Evolutionary conservation across 1,140 invertebrate genomes (phyloP), one percentile per base, ranked within the genome.

Genomic region (Heliconius eleuchia): DNA sequence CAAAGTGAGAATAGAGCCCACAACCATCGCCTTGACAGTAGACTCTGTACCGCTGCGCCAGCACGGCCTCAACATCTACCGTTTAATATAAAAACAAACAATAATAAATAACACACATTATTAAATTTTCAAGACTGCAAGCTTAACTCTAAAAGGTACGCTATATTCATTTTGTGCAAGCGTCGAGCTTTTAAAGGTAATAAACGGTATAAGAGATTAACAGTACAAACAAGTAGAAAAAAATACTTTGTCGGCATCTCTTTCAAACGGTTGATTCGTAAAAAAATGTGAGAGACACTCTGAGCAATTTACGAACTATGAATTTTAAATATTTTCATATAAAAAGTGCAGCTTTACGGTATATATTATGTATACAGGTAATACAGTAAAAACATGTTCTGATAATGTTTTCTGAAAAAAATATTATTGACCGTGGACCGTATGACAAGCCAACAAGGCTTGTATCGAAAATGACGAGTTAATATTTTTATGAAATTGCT

Each of bases 161-260:
- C 27, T 66, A 66, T 66, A 66, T 66, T 66, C 23, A 66, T 66
- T 66, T 66, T 66, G 60, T 66, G 60, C 60, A 66, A 66, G 60
- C 60, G 60, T 27, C 60, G 60, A 66, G 60, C 60, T 66, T 66
- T 66, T 66, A 66, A 66, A 30, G 60, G 60, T 66, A 30, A 66
- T 66, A 66, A 66, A 66, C 60, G 60, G 60, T 27, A 66, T 66
- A 66, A 27, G 60, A 66, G 60, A 66, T 66, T 66, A 66, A 66
- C 30, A 66, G 27, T 66, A 66, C 23, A 27, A 66, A 66, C 60
- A 66, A 66, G 60, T 66, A 66, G 27, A 30, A 66, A 66, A 57
- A 66, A 60, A 27, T 5, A 52, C 60, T 66, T 16, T 66, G 60
- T 30, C 60, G 60, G 60, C 60, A 30, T 66, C 60, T 2, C 60